Percentiles rank a stretch among this genome's conserved stretches.
Conservation (phyloP, 2,888 invertebrate species). For the Philonicus albiceps region DNA sequence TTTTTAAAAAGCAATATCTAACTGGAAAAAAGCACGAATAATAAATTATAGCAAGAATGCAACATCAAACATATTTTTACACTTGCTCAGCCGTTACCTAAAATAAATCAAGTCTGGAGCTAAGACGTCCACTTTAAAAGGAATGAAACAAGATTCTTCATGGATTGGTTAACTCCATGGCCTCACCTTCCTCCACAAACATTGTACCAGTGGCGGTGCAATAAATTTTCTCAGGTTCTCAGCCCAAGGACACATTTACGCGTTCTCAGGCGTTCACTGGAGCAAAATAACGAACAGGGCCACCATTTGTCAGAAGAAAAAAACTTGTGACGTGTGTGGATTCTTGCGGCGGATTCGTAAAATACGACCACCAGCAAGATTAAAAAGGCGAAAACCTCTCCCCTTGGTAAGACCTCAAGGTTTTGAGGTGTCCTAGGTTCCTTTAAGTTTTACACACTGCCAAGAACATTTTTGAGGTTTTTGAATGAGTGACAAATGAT, state of each 20-base stretch:
- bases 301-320: neutral
- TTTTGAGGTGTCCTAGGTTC: neutral
- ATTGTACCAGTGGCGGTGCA: neutral
- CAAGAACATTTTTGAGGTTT: neutral
- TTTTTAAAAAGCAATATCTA: neutral
- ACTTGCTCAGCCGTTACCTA: neutral
- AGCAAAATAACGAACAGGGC: neutral
- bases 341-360: neutral
- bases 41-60: neutral
- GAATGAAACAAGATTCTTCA: neutral
- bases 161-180: neutral
- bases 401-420: neutral
- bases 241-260: neutral
- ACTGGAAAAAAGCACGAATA: neutral
- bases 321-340: neutral
- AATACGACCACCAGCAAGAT: neutral
- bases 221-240: neutral
- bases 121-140: neutral
- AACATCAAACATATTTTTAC: neutral
- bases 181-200: neutral
- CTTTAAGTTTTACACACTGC: neutral
- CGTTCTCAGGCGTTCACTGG: neutral
- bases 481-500: neutral
- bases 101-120: neutral
- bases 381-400: neutral